Evolutionary conservation across 2,797 vertebrate species (phyloP).

Genomic region (Cossypha dichroa): DNA sequence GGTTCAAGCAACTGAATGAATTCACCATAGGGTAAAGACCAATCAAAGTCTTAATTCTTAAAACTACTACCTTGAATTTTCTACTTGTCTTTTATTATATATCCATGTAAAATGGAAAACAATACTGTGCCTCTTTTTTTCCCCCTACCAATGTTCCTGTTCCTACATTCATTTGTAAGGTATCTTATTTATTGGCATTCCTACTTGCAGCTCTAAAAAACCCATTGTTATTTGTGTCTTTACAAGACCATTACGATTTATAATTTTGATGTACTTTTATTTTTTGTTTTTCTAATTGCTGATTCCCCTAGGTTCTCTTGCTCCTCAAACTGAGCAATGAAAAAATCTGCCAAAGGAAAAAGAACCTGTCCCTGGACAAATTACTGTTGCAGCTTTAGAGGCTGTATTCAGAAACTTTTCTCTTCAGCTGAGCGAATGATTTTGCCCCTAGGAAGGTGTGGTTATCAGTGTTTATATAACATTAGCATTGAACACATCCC

Average conservation of each 20-base stretch:
- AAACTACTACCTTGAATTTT: not conserved
- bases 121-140: not conserved
- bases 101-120: not conserved
- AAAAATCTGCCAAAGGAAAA: not conserved
- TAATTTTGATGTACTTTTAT: not conserved
- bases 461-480: conserved; percentile 23
- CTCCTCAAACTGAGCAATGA: not conserved
- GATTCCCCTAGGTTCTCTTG: not conserved
- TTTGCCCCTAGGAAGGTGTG: conserved; percentile 45
- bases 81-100: not conserved
- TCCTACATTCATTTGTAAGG: not conserved
- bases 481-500: conserved; percentile 20
- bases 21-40: not conserved
- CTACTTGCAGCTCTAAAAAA: not conserved
- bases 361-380: conserved; percentile 1
- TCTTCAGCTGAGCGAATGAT: not conserved
- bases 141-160: not conserved
- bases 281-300: not conserved
- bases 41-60: not conserved
- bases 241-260: not conserved
- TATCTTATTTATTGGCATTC: not conserved
- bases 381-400: conserved; percentile 1
- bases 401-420: not conserved
- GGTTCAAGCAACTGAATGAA: not conserved
- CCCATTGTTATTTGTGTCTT: not conserved